Base-by-base conservation (phyloP, 2,888 invertebrate genomes). In the Bombylius major region DNA sequence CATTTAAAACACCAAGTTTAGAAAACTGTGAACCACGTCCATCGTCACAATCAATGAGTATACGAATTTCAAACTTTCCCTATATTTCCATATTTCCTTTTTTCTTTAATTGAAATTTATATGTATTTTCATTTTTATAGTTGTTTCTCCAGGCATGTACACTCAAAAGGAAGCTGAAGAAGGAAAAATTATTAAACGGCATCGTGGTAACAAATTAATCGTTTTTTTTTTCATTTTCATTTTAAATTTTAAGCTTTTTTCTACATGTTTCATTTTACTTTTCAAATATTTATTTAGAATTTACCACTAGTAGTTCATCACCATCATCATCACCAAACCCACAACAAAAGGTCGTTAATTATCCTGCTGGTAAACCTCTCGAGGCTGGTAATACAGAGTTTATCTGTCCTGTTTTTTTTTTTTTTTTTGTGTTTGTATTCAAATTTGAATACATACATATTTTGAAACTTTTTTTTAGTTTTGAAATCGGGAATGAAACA, bases 1-100 rank as follows among this genome's bases (percentile, higher is more conserved):
- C 89, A 1, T 89, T 90, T 68, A 87, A 89, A 71, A 87, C 90
- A 4, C 91, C 91, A 3, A 86, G 85, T 70, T 71, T 85, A 55
- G 88, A 89, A 61, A 81, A 82, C 64, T 82, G 80, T 64, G 84
- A 87, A 59, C 70, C 78, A 23, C 70, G 79, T 14, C 71, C 77
- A 44, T 78, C 79, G 4, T 77, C 79, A 48, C 79, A 78, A 50
- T 79, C 79, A 23, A 70, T 79, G 62, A 81, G 83, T 81, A n/a
- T n/a, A 36, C 36, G 9, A 4, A 36, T 9, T 8, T 9, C 3
- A 36, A 36, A 36, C 9, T 36, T 8, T 36, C 4, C 9, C 36
- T n/a, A n/a, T n/a, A n/a, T n/a, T 36, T 9, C 9, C 4, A 36
- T 36, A 6, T 36, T 8, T 6, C 11, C 5, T n/a, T 44, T 5